Evolutionary conservation across 2,888 invertebrate genomes (phyloP), one percentile per base, ranked within the genome.

Genomic region (Syritta pipiens): DNA sequence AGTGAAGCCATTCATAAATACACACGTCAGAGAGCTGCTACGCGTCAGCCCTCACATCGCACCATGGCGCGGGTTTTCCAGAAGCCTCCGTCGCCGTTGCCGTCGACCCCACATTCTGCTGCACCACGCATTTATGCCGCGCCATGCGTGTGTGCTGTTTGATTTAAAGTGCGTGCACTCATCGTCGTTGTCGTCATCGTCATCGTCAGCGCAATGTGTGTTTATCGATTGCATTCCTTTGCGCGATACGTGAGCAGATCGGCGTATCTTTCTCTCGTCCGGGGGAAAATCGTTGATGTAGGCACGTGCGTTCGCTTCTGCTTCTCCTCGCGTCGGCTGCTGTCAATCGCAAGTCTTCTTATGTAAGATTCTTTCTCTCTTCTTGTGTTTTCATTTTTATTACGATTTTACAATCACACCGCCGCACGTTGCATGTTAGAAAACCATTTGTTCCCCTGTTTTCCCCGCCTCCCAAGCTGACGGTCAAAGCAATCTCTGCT

Each of bases 111-210:
- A n/a, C n/a, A n/a, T n/a, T n/a, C n/a, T n/a, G n/a, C n/a, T n/a
- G n/a, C n/a, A n/a, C n/a, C n/a, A n/a, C n/a, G n/a, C n/a, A n/a
- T n/a, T n/a, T n/a, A n/a, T n/a, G n/a, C n/a, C n/a, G n/a, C n/a
- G n/a, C n/a, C n/a, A n/a, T n/a, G n/a, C n/a, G n/a, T n/a, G n/a
- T n/a, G n/a, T n/a, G n/a, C n/a, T n/a, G n/a, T n/a, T n/a, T n/a
- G n/a, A n/a, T n/a, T n/a, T n/a, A n/a, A n/a, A n/a, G 46, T 71
- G 71, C 60, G 71, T 71, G 51, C 69, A 60, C 35, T 37, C 40
- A 53, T 62, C 53, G 44, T 35, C 42, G 26, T 46, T 37, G 53
- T 62, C 53, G 44, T 37, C 46, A 14, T 19, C 2, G 48, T 6
- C n/a, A n/a, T n/a, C 14, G 59, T 44, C 10, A 17, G 37, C 7